These are phyloP conservation scores for Cricetomys ansorgei DNA, from an alignment of 2,113 vertebrate species.

Conservation along the genomic window DNA sequence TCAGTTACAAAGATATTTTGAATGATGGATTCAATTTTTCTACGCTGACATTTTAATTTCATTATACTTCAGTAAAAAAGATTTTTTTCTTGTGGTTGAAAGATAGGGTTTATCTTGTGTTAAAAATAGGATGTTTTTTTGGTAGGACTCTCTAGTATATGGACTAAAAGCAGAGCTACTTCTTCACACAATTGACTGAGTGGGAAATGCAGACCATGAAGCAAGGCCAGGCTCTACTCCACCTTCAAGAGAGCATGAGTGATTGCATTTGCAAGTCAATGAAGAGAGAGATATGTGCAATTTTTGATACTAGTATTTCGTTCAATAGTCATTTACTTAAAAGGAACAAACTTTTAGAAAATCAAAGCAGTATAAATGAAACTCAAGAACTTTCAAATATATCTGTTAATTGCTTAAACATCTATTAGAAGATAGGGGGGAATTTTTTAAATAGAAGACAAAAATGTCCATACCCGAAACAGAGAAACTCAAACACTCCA, in stretches of 20 bases:
- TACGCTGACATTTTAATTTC: background rate
- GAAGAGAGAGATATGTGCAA: background rate
- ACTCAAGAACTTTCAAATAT: background rate
- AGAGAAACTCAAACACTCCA: background rate
- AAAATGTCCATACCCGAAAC: background rate
- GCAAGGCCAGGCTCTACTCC: background rate
- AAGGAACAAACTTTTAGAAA: conserved; percentile 19
- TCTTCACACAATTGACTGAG: background rate
- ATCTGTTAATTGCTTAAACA: conserved; percentile 20
- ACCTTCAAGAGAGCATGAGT: background rate
- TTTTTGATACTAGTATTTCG: conserved; percentile 59
- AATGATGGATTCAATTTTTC: background rate
- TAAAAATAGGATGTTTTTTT: background rate
- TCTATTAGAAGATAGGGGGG: background rate
- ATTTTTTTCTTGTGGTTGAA: conserved; percentile 19
- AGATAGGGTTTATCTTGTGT: background rate
- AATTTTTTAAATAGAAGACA: background rate
- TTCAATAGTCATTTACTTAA: conserved; percentile 48
- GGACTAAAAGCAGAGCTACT: background rate
- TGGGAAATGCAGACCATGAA: background rate
- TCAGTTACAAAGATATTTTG: background rate
- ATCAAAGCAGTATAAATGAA: conserved; percentile 30
- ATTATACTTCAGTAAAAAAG: background rate
- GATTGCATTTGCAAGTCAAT: conserved; percentile 74
- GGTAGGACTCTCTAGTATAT: background rate